Evolutionary conservation across 1,140 invertebrate genomes (phyloP).

Genomic region (Thrips palmi): DNA sequence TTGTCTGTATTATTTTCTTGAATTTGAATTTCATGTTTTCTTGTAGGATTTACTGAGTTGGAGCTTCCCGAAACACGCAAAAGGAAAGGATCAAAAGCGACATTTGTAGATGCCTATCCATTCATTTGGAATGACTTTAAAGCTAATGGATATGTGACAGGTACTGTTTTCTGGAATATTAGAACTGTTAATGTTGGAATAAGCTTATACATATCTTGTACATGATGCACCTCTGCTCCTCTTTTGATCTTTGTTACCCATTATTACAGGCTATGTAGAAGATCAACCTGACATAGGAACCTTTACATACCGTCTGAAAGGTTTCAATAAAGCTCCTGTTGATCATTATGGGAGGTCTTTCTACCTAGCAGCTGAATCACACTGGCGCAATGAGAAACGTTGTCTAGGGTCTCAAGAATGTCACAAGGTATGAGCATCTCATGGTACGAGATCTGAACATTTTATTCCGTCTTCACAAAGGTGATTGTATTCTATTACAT

Average conservation of each 20-base stretch:
- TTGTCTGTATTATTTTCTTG: neutral
- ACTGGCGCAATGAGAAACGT: constrained; percentile 31
- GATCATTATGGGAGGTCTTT: constrained; percentile 81
- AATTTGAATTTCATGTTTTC: constrained; percentile 5
- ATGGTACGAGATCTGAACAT: neutral
- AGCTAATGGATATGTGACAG: constrained; percentile 42
- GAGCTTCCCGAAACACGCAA: constrained; percentile 75
- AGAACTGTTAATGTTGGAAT: neutral
- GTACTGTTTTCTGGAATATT: constrained; percentile 13
- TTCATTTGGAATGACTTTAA: constrained; percentile 64
- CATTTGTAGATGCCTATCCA: constrained; percentile 58
- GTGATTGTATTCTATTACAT: constrained; percentile 6
- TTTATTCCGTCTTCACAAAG: neutral
- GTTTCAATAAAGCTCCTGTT: constrained; percentile 64
- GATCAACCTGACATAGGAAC: constrained; percentile 69
- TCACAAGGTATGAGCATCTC: constrained; percentile 38
- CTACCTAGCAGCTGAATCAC: constrained; percentile 30
- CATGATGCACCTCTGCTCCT: neutral
- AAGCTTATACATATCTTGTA: neutral
- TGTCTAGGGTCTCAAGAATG: constrained; percentile 63
- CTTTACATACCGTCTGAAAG: constrained; percentile 79
- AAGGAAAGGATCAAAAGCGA: constrained; percentile 39
- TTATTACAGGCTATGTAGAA: constrained; percentile 64
- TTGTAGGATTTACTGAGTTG: constrained; percentile 51
- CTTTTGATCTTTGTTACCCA: constrained; percentile 4